These are phyloP conservation scores for Perizoma flavofasciatum DNA, from an alignment of 2,888 invertebrate species.

Conservation along the genomic window DNA sequence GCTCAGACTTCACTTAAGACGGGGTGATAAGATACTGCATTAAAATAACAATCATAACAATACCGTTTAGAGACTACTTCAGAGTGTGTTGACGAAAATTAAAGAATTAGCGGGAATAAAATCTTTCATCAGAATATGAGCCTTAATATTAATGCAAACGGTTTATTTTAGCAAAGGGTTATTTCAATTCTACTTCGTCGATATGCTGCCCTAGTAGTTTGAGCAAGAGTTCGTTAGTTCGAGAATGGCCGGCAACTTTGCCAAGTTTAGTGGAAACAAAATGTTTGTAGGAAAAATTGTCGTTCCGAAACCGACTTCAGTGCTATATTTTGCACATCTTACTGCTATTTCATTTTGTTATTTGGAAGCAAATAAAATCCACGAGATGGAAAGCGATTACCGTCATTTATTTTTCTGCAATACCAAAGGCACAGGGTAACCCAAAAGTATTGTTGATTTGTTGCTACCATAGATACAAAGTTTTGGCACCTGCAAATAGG, in stretches of 20 bases:
- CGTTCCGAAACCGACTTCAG: conserved; percentile 2
- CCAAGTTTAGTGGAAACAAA: conserved; percentile 10
- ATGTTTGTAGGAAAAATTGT: neutral
- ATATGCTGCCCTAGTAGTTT: conserved; percentile 34
- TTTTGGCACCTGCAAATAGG: no score
- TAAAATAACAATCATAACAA: conserved; percentile 2
- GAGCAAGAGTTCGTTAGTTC: conserved; percentile 36
- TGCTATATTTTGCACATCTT: neutral
- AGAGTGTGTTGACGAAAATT: neutral
- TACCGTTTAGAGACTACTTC: neutral
- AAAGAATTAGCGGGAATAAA: conserved; percentile 1
- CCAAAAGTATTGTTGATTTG: no score
- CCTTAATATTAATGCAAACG: neutral
- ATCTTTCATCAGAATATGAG: conserved; percentile 7
- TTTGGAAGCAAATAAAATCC: no score
- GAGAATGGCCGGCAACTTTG: conserved; percentile 28
- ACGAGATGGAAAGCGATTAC: no score
- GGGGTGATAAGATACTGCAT: conserved; percentile 6
- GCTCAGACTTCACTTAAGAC: conserved; percentile 13
- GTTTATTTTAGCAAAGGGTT: conserved; percentile 7
- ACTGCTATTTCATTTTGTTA: no score
- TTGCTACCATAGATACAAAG: no score
- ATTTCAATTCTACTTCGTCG: conserved; percentile 5
- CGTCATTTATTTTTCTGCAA: no score
- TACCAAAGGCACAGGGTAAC: no score